phyloP scores from a whole-genome alignment of 2,113 vertebrate species.

The Coregonus clupeaformis region DNA sequence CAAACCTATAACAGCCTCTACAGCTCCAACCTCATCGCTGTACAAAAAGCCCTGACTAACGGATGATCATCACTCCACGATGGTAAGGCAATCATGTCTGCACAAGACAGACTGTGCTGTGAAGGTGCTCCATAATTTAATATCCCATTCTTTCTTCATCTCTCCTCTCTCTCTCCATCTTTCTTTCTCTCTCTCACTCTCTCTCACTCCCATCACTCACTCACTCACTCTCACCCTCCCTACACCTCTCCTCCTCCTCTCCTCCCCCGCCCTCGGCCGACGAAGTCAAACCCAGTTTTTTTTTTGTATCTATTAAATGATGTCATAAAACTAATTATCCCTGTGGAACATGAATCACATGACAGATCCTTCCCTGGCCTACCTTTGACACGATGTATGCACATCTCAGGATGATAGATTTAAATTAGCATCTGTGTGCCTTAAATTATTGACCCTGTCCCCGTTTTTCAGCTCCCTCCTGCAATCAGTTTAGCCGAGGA shows the following conservation, averaged over 20 bases:
- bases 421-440: slow-evolving; percentile 66
- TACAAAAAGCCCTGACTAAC: slow-evolving; percentile 55
- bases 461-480: slow-evolving; percentile 47
- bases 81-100: slow-evolving; percentile 61
- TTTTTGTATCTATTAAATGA: slow-evolving; percentile 74
- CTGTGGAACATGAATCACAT: slow-evolving; percentile 70
- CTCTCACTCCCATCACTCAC: background rate
- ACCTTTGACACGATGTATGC: slow-evolving; percentile 73
- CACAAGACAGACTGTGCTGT: slow-evolving; percentile 71
- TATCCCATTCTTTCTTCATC: slow-evolving; percentile 64
- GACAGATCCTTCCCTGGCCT: slow-evolving; percentile 60
- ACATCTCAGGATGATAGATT: slow-evolving; percentile 69
- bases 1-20: background rate
- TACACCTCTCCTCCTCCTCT: background rate
- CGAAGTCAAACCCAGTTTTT: slow-evolving; percentile 69
- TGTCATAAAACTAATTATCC: slow-evolving; percentile 73
- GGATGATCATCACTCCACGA: slow-evolving; percentile 68
- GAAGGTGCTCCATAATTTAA: slow-evolving; percentile 76
- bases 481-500: slow-evolving; percentile 57
- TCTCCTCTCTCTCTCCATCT: slow-evolving; percentile 11
- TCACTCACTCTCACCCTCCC: slow-evolving; percentile 10
- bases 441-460: slow-evolving; percentile 73
- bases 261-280: slow-evolving; percentile 37
- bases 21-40: background rate
- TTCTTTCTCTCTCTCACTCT: background rate